Evolutionary conservation across 2,113 vertebrate genomes (phyloP).

Genomic region (Scartelaos histophorus): DNA sequence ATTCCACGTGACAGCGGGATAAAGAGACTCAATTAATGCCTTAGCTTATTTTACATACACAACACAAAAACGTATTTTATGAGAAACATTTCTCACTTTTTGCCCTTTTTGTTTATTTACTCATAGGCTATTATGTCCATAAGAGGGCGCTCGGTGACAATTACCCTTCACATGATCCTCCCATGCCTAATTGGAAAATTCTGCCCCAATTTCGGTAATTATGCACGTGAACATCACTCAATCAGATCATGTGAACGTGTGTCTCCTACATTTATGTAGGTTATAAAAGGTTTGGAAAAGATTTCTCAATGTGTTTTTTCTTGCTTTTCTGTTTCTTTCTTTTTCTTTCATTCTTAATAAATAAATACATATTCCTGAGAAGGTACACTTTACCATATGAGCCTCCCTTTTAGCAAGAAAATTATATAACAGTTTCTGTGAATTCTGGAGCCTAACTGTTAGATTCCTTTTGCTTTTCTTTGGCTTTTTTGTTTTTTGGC

Average conservation of each 20-base stretch:
- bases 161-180: not conserved
- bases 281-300: not conserved
- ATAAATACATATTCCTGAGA: no score
- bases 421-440: not conserved
- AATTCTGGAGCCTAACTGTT: slow-evolving; percentile 11
- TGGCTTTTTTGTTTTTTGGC: not conserved
- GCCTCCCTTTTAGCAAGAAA: not conserved
- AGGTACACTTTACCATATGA: no score
- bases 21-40: slow-evolving; percentile 51
- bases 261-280: not conserved
- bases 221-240: slow-evolving; percentile 2
- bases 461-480: slow-evolving; percentile 11
- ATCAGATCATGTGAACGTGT: not conserved
- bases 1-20: slow-evolving; percentile 69
- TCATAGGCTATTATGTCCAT: slow-evolving; percentile 3
- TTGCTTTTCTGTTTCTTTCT: no score
- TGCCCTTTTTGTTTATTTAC: not conserved
- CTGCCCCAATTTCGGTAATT: not conserved
- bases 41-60: not conserved
- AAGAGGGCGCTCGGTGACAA: slow-evolving; percentile 19
- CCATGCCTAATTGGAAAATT: not conserved
- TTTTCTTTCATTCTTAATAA: not conserved
- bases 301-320: not conserved
- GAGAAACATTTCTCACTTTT: not conserved
- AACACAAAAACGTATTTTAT: not conserved